Conservation (phyloP, 2,797 vertebrate genomes). For the Sebastes matsubarae region DNA sequence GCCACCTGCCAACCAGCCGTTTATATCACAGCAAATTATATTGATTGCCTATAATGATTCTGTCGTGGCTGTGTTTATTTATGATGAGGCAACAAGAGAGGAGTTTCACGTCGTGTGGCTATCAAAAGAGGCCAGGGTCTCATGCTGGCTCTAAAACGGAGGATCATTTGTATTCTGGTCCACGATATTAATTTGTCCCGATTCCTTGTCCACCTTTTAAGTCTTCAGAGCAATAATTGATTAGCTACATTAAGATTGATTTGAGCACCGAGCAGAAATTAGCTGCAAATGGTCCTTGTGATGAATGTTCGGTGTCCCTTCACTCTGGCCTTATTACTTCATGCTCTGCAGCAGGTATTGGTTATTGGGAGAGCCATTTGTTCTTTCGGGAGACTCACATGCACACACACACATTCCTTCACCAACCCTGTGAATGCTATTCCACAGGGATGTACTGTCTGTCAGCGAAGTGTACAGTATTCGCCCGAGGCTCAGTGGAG, state of each 20-base stretch:
- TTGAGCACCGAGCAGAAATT: constrained; percentile 5
- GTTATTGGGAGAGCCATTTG: constrained; percentile 33
- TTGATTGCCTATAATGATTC: constrained; percentile 67
- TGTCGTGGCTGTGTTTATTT: constrained; percentile 56
- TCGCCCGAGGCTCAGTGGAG: constrained; percentile 32
- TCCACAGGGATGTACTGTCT: constrained; percentile 23
- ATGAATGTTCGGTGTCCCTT: constrained; percentile 25
- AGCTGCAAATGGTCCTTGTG: constrained; percentile 16
- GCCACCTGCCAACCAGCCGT: neutral
- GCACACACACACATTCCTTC: constrained; percentile 10
- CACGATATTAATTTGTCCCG: constrained; percentile 26
- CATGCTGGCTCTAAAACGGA: neutral
- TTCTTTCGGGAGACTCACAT: neutral
- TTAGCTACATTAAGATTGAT: constrained; percentile 40
- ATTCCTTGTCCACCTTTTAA: constrained; percentile 17
- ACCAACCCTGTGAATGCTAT: neutral
- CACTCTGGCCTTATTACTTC: constrained; percentile 16
- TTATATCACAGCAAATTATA: constrained; percentile 55
- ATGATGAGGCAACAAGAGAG: constrained; percentile 40
- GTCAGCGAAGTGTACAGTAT: constrained; percentile 31
- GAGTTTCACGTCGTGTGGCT: constrained; percentile 25
- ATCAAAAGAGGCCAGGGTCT: constrained; percentile 26
- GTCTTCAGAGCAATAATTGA: constrained; percentile 39
- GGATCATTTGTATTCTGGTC: constrained; percentile 34
- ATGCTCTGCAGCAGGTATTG: constrained; percentile 26